phyloP scores from a whole-genome alignment of 2,888 invertebrate species.

The Mongoloraphidia duomilia region DNA sequence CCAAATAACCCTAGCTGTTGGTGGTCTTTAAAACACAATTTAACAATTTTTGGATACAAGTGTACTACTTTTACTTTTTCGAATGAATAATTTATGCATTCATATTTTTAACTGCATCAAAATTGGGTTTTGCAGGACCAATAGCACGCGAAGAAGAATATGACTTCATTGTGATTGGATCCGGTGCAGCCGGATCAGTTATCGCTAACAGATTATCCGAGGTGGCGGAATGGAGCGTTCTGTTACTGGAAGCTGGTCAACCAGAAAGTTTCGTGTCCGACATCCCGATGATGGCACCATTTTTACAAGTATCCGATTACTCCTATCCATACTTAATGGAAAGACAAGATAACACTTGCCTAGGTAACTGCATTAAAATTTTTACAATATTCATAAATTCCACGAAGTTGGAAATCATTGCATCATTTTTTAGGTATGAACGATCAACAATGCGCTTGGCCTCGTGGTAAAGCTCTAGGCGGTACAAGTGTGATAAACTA shows the following conservation, averaged over 20 bases:
- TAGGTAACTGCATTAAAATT: slow-evolving; percentile 22
- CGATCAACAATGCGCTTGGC: slow-evolving; percentile 31
- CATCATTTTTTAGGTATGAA: slow-evolving; percentile 17
- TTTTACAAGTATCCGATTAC: slow-evolving; percentile 38
- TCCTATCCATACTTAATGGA: slow-evolving; percentile 48
- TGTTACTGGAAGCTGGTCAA: slow-evolving; percentile 50
- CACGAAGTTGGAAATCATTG: neutral
- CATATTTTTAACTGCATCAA: too few relatives aligned
- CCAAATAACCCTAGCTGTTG: too few relatives aligned
- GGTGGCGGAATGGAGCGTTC: slow-evolving; percentile 40
- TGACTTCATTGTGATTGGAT: slow-evolving; percentile 54
- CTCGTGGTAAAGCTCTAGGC: slow-evolving; percentile 41
- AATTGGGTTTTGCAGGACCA: neutral
- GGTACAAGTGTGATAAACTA: slow-evolving; percentile 30
- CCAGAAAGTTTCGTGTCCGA: slow-evolving; percentile 36
- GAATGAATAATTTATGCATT: too few relatives aligned
- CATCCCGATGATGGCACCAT: slow-evolving; percentile 36
- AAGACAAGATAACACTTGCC: slow-evolving; percentile 35
- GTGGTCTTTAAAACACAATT: too few relatives aligned
- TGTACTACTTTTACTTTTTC: too few relatives aligned
- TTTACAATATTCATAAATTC: neutral
- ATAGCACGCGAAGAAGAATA: slow-evolving; percentile 25
- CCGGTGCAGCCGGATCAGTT: slow-evolving; percentile 55
- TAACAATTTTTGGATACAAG: too few relatives aligned
- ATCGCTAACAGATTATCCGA: slow-evolving; percentile 56